Base-by-base conservation (phyloP, 2,888 invertebrate species). In the Ormyrus rosae region DNA sequence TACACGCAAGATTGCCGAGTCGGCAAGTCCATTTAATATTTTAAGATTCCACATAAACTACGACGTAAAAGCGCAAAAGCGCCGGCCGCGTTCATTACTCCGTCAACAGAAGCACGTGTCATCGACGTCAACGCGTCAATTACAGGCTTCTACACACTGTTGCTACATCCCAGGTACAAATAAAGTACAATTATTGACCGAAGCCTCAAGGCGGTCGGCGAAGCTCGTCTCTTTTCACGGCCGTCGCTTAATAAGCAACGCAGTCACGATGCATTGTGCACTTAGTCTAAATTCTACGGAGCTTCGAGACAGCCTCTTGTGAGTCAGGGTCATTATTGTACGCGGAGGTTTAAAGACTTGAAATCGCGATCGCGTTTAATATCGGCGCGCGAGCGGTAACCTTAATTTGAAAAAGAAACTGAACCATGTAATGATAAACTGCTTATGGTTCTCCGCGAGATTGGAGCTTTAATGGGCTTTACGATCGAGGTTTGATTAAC, bases 181-280 rank as follows among this genome's bases (percentile, higher is more conserved):
- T 34, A 34, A 34, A 34, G 4, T 34, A 60, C n/a, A 8, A 46
- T 69, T 79, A 79, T 75, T 69, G 80, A 80, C 69, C 45, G 61
- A 13, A 61, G 60, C 72, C 63, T 80, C 75, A 76, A 80, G 75
- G 69, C 46, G n/a, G n/a, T 13, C 8, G 61, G 55, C 50, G 67
- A 73, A 81, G 73, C 58, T 77, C 58, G 56, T 45, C 34, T 72
- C 34, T 34, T 34, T 67, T 77, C 80, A 80, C 8, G 80, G 80
- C 13, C 72, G n/a, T 46, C 58, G 34, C 63, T 55, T 67, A 77
- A 77, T 51, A 51, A 72, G 72, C 46, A 56, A 55, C 61, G 51
- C 53, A 60, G 51, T 34, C 48, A 58, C 61, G 55, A 61, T 48
- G 67, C 63, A 61, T 69, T 58, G 71, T 73, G 51, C 67, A 77